A percentile compares a stretch with the other conserved stretches of the same genome.
phyloP scores from a whole-genome alignment of 2,797 vertebrate species.

The Eulemur rubriventer region DNA sequence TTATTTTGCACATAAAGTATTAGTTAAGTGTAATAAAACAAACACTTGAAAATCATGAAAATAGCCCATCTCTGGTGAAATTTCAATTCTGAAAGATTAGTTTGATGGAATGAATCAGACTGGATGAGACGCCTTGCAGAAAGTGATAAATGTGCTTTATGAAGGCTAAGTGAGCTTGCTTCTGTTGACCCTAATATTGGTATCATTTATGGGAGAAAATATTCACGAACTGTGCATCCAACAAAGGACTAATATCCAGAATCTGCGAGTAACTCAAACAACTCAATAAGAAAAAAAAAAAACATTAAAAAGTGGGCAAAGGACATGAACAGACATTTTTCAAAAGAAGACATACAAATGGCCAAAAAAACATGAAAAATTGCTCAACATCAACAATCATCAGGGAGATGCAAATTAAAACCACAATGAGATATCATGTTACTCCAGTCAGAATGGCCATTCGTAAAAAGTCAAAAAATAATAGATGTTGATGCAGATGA shows the following conservation, averaged over 20 bases:
- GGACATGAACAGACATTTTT: background rate
- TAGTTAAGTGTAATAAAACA: constrained; percentile 76
- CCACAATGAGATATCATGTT: background rate
- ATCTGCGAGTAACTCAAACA: background rate
- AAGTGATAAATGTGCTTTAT: background rate
- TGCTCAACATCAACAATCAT: background rate
- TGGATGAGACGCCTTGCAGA: rapidly evolving
- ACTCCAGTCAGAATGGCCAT: background rate
- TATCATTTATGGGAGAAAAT: background rate
- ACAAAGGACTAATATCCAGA: background rate
- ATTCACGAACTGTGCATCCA: background rate
- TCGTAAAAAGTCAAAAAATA: background rate
- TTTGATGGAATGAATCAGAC: background rate
- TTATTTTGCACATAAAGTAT: constrained; percentile 76
- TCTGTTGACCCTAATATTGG: background rate
- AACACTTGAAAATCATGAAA: constrained; percentile 68
- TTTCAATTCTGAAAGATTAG: background rate
- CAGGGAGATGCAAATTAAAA: background rate
- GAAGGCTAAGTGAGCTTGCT: background rate
- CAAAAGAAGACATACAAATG: background rate
- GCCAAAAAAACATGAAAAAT: background rate
- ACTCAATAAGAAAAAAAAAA: background rate
- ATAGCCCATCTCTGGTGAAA: constrained; percentile 53
- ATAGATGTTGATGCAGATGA: background rate
- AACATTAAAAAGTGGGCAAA: background rate